Base-by-base conservation (phyloP, 2,888 invertebrate genomes). In the Diploptera punctata region DNA sequence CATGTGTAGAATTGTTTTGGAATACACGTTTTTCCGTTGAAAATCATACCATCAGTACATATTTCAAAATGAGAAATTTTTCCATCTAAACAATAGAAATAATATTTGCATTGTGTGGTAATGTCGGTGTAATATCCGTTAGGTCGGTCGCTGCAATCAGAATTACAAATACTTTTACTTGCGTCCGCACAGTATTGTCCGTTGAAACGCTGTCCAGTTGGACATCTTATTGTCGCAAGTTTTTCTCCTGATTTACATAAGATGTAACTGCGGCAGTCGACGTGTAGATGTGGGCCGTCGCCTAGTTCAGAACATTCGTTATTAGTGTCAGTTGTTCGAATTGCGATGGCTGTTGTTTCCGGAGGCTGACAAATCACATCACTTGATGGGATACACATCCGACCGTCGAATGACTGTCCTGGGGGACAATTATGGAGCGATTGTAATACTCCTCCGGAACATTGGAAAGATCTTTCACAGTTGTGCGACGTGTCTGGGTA, bases 401-500 rank as follows among this genome's bases (percentile, higher is more conserved):
- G 69, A 7, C 78, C 79, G 60, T 77, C 74, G 70, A 73, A 76
- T 29, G 76, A 72, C n/a, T 68, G 68, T 5, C 77, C 77, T 19
- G 71, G 54, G 1, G 78, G 77, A 54, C 79, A 79, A 4, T 71
- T 69, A 29, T 81, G 80, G 68, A 86, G 84, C 2, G 80, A 81
- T 57, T 77, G 80, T 54, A 88, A 77, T 74, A 83, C 83, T 3
- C 86, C 86, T 19, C 85, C 86, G 72, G 82, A 81, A 77, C 89
- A 89, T 19, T 80, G 80, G 72, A 87, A 82, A 29, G 82, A 82
- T 16, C 88, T 84, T 0, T 85, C 84, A 77, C 88, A 89, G 68
- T 85, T 84, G 77, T 88, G 87, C 1, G 87, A 87, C 4, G 87
- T 83, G 79, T 89, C 88, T 26, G 86, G 85, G 78, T 88, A 87